Conservation (phyloP, 2,797 vertebrate species). For the Danio choprae region DNA sequence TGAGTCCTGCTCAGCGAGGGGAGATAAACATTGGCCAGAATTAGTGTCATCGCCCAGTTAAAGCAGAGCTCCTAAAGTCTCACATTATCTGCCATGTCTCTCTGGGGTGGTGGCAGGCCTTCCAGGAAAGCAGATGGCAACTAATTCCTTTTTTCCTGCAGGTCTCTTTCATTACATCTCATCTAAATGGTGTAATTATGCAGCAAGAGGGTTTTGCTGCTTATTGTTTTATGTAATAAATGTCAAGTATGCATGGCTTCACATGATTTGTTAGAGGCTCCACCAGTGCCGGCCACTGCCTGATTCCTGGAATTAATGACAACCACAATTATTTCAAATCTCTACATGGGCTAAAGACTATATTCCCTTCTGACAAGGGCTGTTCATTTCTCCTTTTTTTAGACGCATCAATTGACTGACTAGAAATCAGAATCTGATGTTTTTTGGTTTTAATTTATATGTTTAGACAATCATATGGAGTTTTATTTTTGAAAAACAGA, state of each 20-base stretch:
- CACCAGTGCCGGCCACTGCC: constrained; percentile 73
- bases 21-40: constrained; percentile 54
- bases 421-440: no score
- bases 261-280: constrained; percentile 76
- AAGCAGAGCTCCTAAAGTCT: constrained; percentile 48
- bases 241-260: constrained; percentile 83
- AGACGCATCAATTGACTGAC: no score
- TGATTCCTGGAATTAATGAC: constrained; percentile 74
- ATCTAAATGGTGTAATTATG: constrained; percentile 62
- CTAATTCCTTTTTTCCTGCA: constrained; percentile 61
- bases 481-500: no score
- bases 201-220: constrained; percentile 69
- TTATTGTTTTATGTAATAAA: constrained; percentile 83
- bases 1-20: constrained; percentile 45
- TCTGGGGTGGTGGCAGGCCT: constrained; percentile 45
- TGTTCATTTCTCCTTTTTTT: constrained; percentile 1
- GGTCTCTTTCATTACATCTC: constrained; percentile 64
- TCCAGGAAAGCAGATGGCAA: constrained; percentile 52
- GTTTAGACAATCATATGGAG: no score
- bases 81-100: constrained; percentile 50
- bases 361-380: constrained; percentile 19
- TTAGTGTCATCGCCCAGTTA: constrained; percentile 47
- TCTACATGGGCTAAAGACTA: constrained; percentile 55
- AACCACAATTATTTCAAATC: constrained; percentile 70
- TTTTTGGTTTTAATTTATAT: no score